These are phyloP conservation scores for Galago senegalensis DNA, from an alignment of 2,797 vertebrate genomes.

Conservation along the genomic window DNA sequence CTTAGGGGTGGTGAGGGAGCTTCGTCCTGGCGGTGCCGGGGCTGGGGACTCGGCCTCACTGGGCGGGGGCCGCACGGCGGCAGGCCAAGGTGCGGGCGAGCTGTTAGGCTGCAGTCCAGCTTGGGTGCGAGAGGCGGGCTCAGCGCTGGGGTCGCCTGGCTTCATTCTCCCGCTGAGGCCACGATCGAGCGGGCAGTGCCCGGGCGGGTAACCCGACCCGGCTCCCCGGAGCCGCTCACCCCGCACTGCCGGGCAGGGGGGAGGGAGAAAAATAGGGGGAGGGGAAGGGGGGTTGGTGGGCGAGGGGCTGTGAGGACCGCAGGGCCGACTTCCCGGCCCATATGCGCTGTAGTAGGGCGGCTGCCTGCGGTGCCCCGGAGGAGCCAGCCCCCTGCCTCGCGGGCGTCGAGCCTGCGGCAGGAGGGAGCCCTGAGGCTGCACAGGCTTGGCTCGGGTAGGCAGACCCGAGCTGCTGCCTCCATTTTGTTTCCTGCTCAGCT, in stretches of 20 bases:
- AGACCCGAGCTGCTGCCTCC: slow-evolving; percentile 85
- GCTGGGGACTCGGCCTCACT: slow-evolving; percentile 38
- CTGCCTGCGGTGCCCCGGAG: slow-evolving; percentile 58
- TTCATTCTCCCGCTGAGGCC: slow-evolving; percentile 55
- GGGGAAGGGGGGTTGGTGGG: slow-evolving; percentile 74
- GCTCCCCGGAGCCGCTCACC: slow-evolving; percentile 76
- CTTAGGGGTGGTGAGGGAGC: slow-evolving; percentile 71
- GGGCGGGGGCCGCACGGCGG: slow-evolving; percentile 70
- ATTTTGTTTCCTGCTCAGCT: slow-evolving; percentile 87
- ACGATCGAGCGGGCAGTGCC: slow-evolving; percentile 74
- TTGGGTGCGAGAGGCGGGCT: slow-evolving; percentile 71
- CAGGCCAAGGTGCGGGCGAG: slow-evolving; percentile 71
- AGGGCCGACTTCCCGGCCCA: slow-evolving; percentile 63
- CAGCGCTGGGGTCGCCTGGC: slow-evolving; percentile 68
- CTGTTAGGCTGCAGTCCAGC: slow-evolving; percentile 50
- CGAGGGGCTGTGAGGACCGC: slow-evolving; percentile 77
- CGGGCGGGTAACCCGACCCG: slow-evolving; percentile 78
- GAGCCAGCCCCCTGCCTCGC: slow-evolving; percentile 57
- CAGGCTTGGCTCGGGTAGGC: slow-evolving; percentile 79
- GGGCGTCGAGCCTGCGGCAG: slow-evolving; percentile 82
- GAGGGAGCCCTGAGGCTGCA: slow-evolving; percentile 75
- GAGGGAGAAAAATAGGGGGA: slow-evolving; percentile 56
- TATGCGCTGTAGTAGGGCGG: slow-evolving; percentile 55
- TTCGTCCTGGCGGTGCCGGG: slow-evolving; percentile 61
- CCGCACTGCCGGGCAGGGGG: slow-evolving; percentile 74